Base-by-base conservation (phyloP, 2,888 invertebrate species). In the Lysandra bellargus region DNA sequence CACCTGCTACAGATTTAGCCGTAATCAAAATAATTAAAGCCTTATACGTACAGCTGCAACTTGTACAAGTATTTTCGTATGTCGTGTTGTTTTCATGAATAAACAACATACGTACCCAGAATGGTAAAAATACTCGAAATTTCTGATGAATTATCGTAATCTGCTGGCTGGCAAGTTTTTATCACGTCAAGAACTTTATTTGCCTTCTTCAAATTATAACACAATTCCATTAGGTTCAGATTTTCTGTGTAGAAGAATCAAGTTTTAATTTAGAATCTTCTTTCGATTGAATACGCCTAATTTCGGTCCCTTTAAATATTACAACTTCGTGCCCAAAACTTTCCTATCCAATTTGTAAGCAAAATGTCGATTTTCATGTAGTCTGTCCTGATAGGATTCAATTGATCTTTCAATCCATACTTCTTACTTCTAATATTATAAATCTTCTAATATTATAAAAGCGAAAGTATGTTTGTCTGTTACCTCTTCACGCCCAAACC, bases 1-100 rank as follows among this genome's bases (percentile, higher is more conserved):
- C 37, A 69, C 69, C 69, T 64, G 64, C 37, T 69, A 37, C 69
- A 33, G 33, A 37, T 69, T 69, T 69, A 37, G 69, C 14, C 69
- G 69, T 69, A 69, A 69, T 69, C 69, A 69, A 69, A 69, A 69
- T 69, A 69, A 69, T 69, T 69, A 69, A 69, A 64, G 69, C 69
- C 69, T 69, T 37, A 14, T 69, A 33, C 69, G 17, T 69, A 12
- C 69, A 37, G 69, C 69, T 69, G 69, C 33, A 33, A 33, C 69
- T 12, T 69, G 69, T 33, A 69, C 69, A 33, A 69, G 33, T 69
- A 33, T 30, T 30, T n/a, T 23, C 23, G 61, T 61, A 23, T 61
- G 30, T 61, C 2, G n/a, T 30, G 61, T 61, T 61, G 61, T 64
- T 64, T 69, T 69, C 37, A 69, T 69, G 33, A 69, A 33, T 69